A percentile compares a stretch with the other conserved stretches of the same genome.
These are phyloP conservation scores for Sebastes cheni DNA, from an alignment of 2,797 vertebrate species.

Conservation along the genomic window DNA sequence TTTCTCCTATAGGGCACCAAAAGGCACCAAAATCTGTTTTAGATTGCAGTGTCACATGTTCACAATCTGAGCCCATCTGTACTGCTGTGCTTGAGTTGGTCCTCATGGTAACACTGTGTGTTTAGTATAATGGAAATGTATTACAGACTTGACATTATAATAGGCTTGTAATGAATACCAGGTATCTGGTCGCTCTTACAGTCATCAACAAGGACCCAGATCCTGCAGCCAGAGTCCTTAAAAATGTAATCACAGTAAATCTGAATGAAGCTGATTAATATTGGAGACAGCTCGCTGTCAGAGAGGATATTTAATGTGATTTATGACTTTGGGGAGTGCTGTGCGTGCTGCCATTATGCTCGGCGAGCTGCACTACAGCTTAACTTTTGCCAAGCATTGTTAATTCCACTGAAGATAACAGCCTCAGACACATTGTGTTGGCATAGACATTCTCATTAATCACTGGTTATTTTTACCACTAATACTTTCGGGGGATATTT, in stretches of 20 bases:
- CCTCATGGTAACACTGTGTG: conserved; percentile 67
- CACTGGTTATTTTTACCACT: not conserved
- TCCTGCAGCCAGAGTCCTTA: conserved; percentile 51
- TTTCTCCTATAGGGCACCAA: too few relatives aligned
- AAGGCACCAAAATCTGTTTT: not conserved
- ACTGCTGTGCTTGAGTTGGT: conserved; percentile 25
- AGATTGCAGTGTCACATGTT: not conserved
- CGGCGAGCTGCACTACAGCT: not conserved
- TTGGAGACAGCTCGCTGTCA: conserved; percentile 40
- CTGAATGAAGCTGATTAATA: conserved; percentile 61
- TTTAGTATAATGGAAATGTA: conserved; percentile 63
- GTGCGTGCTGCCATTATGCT: not conserved
- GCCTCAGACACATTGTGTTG: not conserved
- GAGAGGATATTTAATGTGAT: conserved; percentile 52
- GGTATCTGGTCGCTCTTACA: conserved; percentile 57
- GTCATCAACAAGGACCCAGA: conserved; percentile 42
- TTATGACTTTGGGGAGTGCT: conserved; percentile 31
- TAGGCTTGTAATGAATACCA: conserved; percentile 66
- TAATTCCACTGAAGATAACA: conserved; percentile 6
- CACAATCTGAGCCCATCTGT: not conserved
- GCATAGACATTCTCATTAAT: not conserved
- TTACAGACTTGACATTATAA: conserved; percentile 57
- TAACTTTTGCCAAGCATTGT: conserved; percentile 14
- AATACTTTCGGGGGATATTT: not conserved
- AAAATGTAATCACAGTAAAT: conserved; percentile 71